Evolutionary conservation across 37 sponge, comb jelly and placozoan species (phyloP).

Genomic region (Aplysina aerophoba): DNA sequence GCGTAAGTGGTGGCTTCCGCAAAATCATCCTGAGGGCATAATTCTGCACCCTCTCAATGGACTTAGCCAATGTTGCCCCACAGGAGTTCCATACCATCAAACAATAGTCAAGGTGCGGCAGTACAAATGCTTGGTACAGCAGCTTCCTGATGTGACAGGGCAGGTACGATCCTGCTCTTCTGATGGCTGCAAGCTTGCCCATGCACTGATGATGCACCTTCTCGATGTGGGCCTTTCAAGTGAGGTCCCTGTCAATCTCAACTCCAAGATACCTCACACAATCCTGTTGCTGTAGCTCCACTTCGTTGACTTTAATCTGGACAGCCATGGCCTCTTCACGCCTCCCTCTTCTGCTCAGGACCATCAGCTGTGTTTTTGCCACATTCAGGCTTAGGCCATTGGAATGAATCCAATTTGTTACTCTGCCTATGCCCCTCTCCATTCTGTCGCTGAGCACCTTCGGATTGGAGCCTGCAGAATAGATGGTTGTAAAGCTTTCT

Average conservation of each 20-base stretch:
- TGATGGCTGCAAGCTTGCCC: neutral
- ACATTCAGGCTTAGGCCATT: slow-evolving; percentile 8
- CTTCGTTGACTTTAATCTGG: neutral
- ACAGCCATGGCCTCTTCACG: neutral
- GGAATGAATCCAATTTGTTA: neutral
- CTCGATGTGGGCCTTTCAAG: slow-evolving; percentile 9
- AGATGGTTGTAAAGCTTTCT: slow-evolving; percentile 23
- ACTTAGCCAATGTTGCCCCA: neutral
- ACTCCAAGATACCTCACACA: slow-evolving; percentile 22
- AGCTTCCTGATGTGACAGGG: neutral
- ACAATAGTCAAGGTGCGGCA: slow-evolving; percentile 10
- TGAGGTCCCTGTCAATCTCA: neutral
- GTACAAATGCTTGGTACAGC: neutral
- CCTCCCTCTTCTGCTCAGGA: slow-evolving; percentile 10
- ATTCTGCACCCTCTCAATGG: slow-evolving; percentile 13
- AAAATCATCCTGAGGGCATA: slow-evolving; percentile 15
- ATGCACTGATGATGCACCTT: slow-evolving; percentile 3
- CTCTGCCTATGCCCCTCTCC: neutral
- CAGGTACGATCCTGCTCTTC: neutral
- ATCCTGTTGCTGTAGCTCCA: neutral
- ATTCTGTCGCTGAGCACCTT: neutral
- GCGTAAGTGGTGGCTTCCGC: slow-evolving; percentile 15
- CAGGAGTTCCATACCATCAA: slow-evolving; percentile 12
- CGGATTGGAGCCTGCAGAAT: slow-evolving; percentile 1
- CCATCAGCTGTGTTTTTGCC: slow-evolving; percentile 20